Evolutionary conservation across 2,113 vertebrate species (phyloP).

Genomic region (Mixornis gularis): DNA sequence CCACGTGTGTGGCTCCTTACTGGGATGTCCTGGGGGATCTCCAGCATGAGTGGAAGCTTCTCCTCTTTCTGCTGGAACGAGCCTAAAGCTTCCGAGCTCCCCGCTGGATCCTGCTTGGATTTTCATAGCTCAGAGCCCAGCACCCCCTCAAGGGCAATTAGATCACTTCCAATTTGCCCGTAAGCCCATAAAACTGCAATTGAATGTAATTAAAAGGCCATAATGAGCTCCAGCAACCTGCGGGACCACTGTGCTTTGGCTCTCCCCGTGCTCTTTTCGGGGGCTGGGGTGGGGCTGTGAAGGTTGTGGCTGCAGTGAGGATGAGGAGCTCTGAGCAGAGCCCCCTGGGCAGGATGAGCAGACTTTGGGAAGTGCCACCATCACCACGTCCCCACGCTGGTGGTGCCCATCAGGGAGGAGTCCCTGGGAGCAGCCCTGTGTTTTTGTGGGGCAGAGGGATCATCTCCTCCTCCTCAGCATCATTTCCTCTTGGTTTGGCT

Average conservation of each 20-base stretch:
- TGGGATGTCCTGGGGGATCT: neutral
- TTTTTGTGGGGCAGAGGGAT: neutral
- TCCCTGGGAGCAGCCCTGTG: accelerated
- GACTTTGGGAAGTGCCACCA: neutral
- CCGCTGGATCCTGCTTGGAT: neutral
- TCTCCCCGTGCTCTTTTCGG: neutral
- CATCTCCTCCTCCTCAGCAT: neutral
- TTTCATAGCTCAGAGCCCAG: conserved; percentile 42
- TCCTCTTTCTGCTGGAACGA: neutral
- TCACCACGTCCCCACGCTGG: accelerated
- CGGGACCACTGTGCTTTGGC: neutral
- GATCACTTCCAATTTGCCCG: conserved; percentile 58
- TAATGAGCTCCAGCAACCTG: conserved; percentile 46
- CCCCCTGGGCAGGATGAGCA: neutral
- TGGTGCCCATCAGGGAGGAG: accelerated
- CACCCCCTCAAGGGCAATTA: conserved; percentile 62
- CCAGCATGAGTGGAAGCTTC: neutral
- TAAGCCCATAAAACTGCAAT: conserved; percentile 56
- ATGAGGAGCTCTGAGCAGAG: neutral
- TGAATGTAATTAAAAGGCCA: conserved; percentile 65
- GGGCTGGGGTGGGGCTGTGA: neutral
- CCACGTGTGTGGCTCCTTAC: neutral
- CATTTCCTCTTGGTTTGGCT: neutral
- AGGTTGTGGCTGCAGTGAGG: neutral
- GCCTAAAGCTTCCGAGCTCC: neutral